Base-by-base conservation (phyloP, 2,888 invertebrate genomes). In the Amphipyra tragopoginis region DNA sequence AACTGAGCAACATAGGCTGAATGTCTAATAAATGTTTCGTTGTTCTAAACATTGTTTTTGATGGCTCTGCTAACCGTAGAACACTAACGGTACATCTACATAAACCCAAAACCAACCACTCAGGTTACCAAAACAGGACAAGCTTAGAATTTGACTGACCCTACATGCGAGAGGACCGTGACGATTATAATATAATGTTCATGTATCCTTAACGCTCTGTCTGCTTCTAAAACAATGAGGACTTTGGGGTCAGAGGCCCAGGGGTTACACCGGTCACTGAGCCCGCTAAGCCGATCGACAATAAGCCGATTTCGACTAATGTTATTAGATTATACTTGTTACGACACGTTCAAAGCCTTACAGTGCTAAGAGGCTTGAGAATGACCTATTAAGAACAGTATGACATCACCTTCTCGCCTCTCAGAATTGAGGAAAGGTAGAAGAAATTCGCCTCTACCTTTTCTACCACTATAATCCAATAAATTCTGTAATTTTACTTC, bases 261-360 rank as follows among this genome's bases (percentile, higher is more conserved):
- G 44, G 21, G 68, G 60, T 49, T 58, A 47, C 34, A 7, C 8
- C 56, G 74, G 75, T 73, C 73, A 69, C 44, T 47, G 59, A 45
- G 58, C 61, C 29, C 43, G 40, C 43, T 76, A 64, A 72, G 63
- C 75, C 47, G 55, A 54, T 75, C 54, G 38, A 44, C 33, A 42
- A 55, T 62, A 75, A 76, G 75, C 76, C 69, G 73, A 75, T 76
- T 72, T 56, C 45, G 26, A 47, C 70, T 75, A 76, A 75, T 66
- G 57, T 63, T 56, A 75, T 75, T 75, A 75, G 57, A 57, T 60
- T 54, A 63, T 52, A 29, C 74, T 58, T 45, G 44, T 55, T 61
- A 40, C 51, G 51, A 26, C 59, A 40, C 49, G 43, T 60, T 34
- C 51, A 49, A 55, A 55, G 66, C 69, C 64, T 53, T 72, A 69